These are phyloP conservation scores for Andrena chrysosceles DNA, from an alignment of 2,888 invertebrate species.

Conservation along the genomic window DNA sequence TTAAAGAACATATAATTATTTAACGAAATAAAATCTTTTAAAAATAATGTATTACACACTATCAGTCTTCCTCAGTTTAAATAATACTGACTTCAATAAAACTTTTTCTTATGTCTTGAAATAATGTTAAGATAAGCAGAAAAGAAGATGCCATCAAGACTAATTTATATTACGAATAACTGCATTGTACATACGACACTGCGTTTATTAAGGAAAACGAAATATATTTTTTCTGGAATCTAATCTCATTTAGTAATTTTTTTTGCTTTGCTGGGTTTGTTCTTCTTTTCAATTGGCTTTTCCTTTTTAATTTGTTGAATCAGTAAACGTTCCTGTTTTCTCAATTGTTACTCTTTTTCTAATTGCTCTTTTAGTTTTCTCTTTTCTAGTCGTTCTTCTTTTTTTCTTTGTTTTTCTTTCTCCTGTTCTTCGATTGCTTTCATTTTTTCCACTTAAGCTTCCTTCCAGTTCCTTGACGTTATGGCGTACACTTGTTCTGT, in stretches of 20 bases:
- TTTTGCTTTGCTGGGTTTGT: no score
- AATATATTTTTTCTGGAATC: conserved; percentile 73
- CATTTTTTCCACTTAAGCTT: no score
- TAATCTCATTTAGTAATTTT: no score
- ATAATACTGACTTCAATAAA: no score
- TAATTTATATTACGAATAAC: conserved; percentile 78
- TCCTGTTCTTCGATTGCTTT: no score
- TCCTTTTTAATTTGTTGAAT: not conserved
- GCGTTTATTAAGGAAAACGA: conserved; percentile 74
- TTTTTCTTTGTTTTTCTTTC: not conserved
- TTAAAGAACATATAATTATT: not conserved
- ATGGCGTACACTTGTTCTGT: no score
- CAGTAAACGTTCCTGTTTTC: not conserved
- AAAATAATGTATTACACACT: not conserved
- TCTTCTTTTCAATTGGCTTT: not conserved
- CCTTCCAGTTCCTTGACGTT: no score
- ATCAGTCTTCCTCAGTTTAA: no score
- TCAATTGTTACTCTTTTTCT: not conserved
- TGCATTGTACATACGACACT: conserved; percentile 81
- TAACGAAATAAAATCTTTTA: not conserved
- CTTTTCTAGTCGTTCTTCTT: not conserved
- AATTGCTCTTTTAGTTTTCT: conserved; percentile 1
- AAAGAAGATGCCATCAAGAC: conserved; percentile 68
- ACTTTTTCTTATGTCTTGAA: no score
- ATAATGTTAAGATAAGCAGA: conserved; percentile 38